phyloP scores from a whole-genome alignment of 1,140 invertebrate genomes.

The Helicoverpa zea region DNA sequence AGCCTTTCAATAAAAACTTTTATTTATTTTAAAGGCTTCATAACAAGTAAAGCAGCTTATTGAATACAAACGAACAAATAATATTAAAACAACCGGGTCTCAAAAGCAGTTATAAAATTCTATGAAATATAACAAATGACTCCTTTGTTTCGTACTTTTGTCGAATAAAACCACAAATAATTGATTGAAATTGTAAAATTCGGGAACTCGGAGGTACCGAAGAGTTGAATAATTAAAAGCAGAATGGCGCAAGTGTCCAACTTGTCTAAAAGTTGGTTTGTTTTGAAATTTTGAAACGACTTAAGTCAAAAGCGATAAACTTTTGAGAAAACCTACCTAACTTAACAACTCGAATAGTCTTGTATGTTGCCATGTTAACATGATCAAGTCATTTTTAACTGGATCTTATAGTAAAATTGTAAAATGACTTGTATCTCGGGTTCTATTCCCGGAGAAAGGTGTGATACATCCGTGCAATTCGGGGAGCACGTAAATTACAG shows the following conservation, averaged over 20 bases:
- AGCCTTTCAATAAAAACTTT: too few relatives aligned
- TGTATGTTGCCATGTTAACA: too few relatives aligned
- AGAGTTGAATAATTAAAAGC: constrained; percentile 38
- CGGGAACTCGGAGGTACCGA: not conserved
- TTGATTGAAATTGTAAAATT: constrained; percentile 20
- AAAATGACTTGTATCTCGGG: too few relatives aligned
- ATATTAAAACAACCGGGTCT: not conserved
- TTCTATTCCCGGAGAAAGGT: too few relatives aligned
- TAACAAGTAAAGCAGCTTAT: constrained; percentile 12
- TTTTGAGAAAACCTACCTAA: not conserved
- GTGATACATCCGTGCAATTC: too few relatives aligned
- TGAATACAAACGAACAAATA: not conserved
- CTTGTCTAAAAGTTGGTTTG: constrained; percentile 35
- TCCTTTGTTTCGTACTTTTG: constrained; percentile 15
- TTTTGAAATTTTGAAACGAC: not conserved
- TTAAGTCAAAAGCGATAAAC: not conserved
- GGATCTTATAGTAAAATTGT: too few relatives aligned
- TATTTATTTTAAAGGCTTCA: too few relatives aligned
- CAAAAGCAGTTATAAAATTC: constrained; percentile 1
- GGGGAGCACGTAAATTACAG: too few relatives aligned
- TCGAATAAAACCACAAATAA: constrained; percentile 1
- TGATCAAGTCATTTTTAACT: too few relatives aligned
- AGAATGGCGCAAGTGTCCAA: constrained; percentile 31
- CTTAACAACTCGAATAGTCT: too few relatives aligned
- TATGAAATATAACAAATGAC: constrained; percentile 6